Base-by-base conservation (phyloP, 1,140 invertebrate genomes). In the Drosophila tsacasi region DNA sequence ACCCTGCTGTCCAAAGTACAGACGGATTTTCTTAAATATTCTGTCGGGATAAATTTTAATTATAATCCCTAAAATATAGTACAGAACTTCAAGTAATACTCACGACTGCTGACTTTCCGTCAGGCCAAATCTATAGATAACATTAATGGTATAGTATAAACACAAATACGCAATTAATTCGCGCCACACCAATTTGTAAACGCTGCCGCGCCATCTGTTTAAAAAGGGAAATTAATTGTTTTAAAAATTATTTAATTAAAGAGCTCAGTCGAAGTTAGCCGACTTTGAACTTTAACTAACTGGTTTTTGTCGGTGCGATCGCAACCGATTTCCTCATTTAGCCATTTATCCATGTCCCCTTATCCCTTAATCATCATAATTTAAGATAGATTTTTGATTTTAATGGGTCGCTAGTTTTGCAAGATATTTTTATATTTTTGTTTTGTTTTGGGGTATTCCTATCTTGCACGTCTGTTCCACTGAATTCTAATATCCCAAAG, bases 141-240 rank as follows among this genome's bases (percentile, higher is more conserved):
- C 94, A 93, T 98, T 98, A 83, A 99, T 97, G 68, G 95, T 94
- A 93, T 97, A 97, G 94, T 98, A 99, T 65, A 97, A 93, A 69
- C 95, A 94, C 81, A 97, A 94, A 94, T 98, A 99, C 40, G 97
- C 96, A 81, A 98, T 93, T 69, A 99, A 94, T 94, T 99, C 98
- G 77, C 97, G 95, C 97, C 98, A 99, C 52, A 99, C 96, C 89
- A 99, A 94, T 95, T 99, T 99, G 95, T 99, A 99, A n/a, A 99
- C 97, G 91, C 98, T 99, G 77, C 98, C 98, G 92, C 96, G 95
- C 98, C 98, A 99, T 95, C 97, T 98, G 63, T 63, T 46, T 52
- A 68, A 57, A 58, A 63, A 47, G 42, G 58, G 27, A 57, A 39
- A 57, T 23, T n/a, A 57, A 57, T 57, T 25, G 47, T 49, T 49